Percentiles rank a stretch among this genome's conserved stretches.
phyloP scores from a whole-genome alignment of 2,888 invertebrate genomes.

The Drosophila pullipes region DNA sequence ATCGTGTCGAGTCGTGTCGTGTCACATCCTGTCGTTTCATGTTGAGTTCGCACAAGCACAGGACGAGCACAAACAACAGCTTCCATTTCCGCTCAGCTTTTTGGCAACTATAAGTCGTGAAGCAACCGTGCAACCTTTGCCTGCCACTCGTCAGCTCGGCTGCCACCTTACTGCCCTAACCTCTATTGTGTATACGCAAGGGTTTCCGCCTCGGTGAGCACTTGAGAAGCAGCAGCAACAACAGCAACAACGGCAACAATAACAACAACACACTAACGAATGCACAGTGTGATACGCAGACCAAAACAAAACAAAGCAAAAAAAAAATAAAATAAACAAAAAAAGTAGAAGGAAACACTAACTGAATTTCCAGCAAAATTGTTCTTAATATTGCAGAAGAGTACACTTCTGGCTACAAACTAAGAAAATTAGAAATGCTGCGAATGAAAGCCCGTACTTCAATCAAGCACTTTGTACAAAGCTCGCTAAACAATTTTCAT shows the following conservation, averaged over 20 bases:
- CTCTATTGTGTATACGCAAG: constrained; percentile 38
- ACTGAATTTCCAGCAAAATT: constrained; percentile 1
- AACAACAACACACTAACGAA: constrained; percentile 6
- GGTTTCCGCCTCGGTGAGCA: constrained; percentile 68
- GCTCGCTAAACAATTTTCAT: constrained; percentile 60
- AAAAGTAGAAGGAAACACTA: neutral
- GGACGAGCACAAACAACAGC: constrained; percentile 62
- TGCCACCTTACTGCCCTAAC: neutral
- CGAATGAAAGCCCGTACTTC: neutral
- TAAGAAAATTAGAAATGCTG: neutral
- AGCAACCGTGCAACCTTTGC: constrained; percentile 23
- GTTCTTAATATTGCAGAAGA: neutral
- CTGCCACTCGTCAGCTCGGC: constrained; percentile 28
- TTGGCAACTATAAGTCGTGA: constrained; percentile 17
- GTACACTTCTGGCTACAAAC: neutral
- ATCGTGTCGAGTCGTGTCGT: constrained; percentile 28
- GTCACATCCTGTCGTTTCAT: constrained; percentile 31
- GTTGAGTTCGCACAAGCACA: constrained; percentile 41
- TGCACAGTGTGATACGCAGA: constrained; percentile 19
- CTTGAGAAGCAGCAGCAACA: constrained; percentile 43
- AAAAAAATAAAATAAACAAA: neutral
- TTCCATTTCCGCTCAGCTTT: constrained; percentile 71
- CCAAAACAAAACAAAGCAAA: too few relatives aligned
- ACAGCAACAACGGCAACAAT: constrained; percentile 21
- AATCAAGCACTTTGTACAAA: neutral